These are phyloP conservation scores for Lepilemur ruficaudatus DNA, from an alignment of 2,797 vertebrate genomes.

Conservation along the genomic window DNA sequence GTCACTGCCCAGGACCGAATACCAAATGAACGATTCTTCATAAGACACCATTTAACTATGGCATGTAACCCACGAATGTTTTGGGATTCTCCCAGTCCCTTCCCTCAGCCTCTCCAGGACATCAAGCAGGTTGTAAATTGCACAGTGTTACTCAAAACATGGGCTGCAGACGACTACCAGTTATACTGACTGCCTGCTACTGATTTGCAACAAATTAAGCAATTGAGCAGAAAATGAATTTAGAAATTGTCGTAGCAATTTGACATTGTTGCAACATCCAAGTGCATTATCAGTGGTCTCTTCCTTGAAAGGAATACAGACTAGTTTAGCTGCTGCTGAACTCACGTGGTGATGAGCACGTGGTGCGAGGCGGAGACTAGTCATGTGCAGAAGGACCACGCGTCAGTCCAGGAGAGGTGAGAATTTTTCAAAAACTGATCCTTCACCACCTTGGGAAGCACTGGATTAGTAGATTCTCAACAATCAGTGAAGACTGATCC, in stretches of 20 bases:
- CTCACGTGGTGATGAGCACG: not conserved
- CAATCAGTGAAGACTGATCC: not conserved
- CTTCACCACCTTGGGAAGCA: not conserved
- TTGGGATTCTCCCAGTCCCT: not conserved
- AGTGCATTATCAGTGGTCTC: not conserved
- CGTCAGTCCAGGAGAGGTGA: not conserved
- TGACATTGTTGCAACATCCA: not conserved
- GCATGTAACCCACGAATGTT: not conserved
- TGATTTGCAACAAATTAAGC: not conserved
- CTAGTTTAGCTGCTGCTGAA: not conserved
- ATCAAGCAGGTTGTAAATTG: not conserved
- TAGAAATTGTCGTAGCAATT: not conserved
- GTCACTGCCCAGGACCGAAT: not conserved
- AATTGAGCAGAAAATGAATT: not conserved
- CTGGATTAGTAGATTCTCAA: not conserved
- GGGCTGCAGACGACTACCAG: not conserved
- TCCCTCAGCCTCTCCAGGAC: not conserved
- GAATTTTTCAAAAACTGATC: not conserved
- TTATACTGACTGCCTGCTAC: not conserved
- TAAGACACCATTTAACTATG: not conserved
- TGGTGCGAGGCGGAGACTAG: not conserved
- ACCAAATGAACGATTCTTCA: not conserved
- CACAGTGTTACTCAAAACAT: not conserved
- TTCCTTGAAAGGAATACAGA: not conserved
- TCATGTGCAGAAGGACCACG: too few relatives aligned